A percentile compares a stretch with the other conserved stretches of the same genome.
phyloP scores from a whole-genome alignment of 2,797 vertebrate genomes.

The Prunella strophiata region DNA sequence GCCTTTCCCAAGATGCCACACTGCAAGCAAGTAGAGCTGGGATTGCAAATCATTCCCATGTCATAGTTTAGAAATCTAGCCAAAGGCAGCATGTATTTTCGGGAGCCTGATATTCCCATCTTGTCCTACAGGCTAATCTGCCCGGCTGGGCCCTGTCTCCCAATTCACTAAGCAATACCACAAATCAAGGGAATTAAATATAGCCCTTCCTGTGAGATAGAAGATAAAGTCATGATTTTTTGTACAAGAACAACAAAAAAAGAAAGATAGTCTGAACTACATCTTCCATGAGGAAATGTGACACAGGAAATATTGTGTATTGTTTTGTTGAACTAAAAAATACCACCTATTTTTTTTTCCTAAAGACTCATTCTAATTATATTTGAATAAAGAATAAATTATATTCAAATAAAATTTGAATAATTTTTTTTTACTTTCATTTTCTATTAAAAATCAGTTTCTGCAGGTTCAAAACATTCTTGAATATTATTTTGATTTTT shows the following conservation, averaged over 20 bases:
- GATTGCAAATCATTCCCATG: neutral
- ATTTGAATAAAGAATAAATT: neutral
- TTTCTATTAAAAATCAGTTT: neutral
- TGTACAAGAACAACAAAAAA: neutral
- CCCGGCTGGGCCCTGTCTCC: neutral
- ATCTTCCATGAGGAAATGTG: neutral
- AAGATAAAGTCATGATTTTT: neutral
- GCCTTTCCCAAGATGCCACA: neutral
- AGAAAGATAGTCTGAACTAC: neutral
- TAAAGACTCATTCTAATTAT: neutral
- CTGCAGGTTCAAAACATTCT: neutral
- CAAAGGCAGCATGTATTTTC: neutral
- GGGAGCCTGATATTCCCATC: neutral
- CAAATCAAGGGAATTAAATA: neutral
- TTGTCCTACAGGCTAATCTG: neutral
- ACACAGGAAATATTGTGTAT: neutral
- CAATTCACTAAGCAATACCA: neutral
- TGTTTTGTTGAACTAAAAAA: neutral
- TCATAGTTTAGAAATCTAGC: neutral
- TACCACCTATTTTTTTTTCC: neutral
- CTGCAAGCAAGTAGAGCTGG: neutral
- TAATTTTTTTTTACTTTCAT: neutral
- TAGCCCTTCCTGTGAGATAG: neutral
- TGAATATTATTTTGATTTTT: neutral
- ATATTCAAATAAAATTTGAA: too few relatives aligned